phyloP scores from a whole-genome alignment of 2,888 invertebrate genomes.

The Dicranocentrus wangi region DNA sequence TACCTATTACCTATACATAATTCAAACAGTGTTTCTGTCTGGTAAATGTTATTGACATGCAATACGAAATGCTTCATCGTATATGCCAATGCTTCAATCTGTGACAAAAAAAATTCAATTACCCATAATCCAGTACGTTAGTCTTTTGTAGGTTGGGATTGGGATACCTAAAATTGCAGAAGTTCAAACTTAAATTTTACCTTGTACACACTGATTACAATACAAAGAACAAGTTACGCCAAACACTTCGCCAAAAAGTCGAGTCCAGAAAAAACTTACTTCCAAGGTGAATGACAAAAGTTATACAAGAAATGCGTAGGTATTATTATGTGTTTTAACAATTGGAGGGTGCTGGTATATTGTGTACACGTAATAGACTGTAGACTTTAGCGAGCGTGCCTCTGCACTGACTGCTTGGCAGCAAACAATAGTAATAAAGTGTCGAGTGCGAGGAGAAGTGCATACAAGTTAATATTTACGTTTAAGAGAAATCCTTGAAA shows the following conservation, averaged over 20 bases:
- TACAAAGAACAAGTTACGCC: too few species aligned
- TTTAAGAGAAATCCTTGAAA: too few species aligned
- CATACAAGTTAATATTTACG: too few species aligned
- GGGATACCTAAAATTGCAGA: too few species aligned
- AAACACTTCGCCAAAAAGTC: not conserved
- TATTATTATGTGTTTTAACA: not conserved
- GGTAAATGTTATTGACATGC: slow-evolving; percentile 54
- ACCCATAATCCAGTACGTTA: too few species aligned
- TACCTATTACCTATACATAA: not conserved
- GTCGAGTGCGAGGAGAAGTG: not conserved
- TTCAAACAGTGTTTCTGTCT: not conserved
- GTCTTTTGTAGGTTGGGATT: too few species aligned
- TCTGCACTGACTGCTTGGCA: not conserved
- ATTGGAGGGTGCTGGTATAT: too few species aligned
- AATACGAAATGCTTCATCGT: slow-evolving; percentile 3
- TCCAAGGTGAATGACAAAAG: slow-evolving; percentile 43
- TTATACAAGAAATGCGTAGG: not conserved
- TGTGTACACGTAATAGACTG: not conserved
- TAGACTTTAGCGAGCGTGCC: not conserved
- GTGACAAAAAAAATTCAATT: too few species aligned
- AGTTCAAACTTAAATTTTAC: too few species aligned
- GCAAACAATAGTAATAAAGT: not conserved
- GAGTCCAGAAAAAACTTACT: slow-evolving; percentile 19
- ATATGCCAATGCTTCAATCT: too few species aligned
- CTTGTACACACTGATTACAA: too few species aligned